Evolutionary conservation across 2,888 invertebrate genomes (phyloP), one percentile per base, ranked within the genome.

Genomic region (Drosophila stalkeri): DNA sequence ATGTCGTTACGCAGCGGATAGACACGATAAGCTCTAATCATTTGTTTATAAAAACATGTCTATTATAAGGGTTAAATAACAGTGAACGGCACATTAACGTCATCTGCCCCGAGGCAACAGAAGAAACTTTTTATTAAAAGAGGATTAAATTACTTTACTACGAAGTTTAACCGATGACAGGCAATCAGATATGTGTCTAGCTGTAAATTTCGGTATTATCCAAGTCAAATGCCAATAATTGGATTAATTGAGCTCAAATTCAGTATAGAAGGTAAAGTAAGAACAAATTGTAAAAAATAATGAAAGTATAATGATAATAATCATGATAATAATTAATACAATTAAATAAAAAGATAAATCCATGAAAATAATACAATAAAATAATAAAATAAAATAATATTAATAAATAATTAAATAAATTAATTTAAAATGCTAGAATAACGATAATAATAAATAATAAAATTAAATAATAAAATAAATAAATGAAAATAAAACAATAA

Each of bases 11-110:
- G 31, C 41, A 18, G 31, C 44, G 49, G 39, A 63, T 60, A 60
- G 47, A 72, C 43, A 46, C 33, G 67, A 57, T 77, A 44, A 77
- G 60, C 63, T 44, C 52, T 41, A 27, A 55, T 59, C 33, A 63
- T 67, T 79, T 86, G 89, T 83, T 86, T 86, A 75, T 81, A 72
- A 79, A 72, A 81, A 81, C 83, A 81, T 72, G 69, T 44, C 69
- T 68, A 59, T 66, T 70, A 59, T 27, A 44, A 55, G 64, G 66
- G 71, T 64, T 87, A 68, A 75, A 41, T 18, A 33, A 27, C 47
- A 31, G 31, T 20, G 51, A 12, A 44, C 11, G 23, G 23, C 46
- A 8, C 46, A 46, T 46, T 46, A 23, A 12, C 46, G 14, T 14
- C 46, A 16, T 8, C 23, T 14, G 46, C 47, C 77, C 41, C 0